These are phyloP conservation scores for Phymanthus crucifer DNA, from an alignment of 92 coral and sea anemone species.

Conservation along the genomic window DNA sequence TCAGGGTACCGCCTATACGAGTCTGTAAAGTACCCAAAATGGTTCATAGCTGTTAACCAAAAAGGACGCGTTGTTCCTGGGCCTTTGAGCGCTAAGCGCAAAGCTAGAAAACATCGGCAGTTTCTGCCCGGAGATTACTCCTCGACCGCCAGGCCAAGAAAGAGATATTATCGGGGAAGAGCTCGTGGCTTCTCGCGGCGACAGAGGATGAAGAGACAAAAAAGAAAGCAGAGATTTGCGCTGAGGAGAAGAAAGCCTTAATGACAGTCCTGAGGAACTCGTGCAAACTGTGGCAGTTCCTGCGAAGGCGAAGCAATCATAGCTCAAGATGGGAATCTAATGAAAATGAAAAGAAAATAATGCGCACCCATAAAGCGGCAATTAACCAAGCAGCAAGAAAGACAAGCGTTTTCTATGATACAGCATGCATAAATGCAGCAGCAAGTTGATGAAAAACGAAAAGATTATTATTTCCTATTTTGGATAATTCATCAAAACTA, in stretches of 20 bases:
- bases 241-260: background rate
- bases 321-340: background rate
- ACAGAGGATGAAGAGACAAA: constrained; percentile 16
- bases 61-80: constrained; percentile 40
- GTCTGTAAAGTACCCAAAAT: constrained; percentile 44
- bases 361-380: background rate
- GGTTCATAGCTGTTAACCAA: constrained; percentile 48
- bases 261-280: background rate
- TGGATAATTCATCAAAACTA: background rate
- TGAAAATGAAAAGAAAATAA: background rate
- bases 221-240: background rate
- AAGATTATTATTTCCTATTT: background rate
- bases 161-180: background rate
- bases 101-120: constrained; percentile 29
- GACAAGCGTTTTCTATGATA: background rate
- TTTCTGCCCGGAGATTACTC: constrained; percentile 19
- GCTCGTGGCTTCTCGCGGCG: background rate
- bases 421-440: background rate
- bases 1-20: constrained; percentile 39
- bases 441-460: background rate
- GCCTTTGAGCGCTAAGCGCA: constrained; percentile 24
- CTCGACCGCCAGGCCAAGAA: background rate
- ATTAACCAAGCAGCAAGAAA: background rate
- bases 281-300: background rate
- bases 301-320: background rate